Conservation (phyloP, 2,888 invertebrate species). For the Megamerina dolium region DNA sequence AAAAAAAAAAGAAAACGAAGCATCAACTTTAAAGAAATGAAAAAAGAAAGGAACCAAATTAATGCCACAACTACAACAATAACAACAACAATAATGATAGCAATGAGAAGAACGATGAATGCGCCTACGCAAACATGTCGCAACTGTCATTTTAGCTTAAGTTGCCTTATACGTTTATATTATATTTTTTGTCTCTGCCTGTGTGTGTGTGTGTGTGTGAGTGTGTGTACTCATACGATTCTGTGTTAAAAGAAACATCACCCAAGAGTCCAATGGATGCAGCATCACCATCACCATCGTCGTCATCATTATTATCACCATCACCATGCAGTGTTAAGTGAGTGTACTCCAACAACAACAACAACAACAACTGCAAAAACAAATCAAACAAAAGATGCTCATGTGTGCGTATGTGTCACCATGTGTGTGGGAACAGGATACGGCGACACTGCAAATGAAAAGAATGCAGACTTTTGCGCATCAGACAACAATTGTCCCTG, state of each 20-base stretch:
- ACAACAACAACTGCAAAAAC: constrained; percentile 6
- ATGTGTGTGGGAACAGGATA: constrained; percentile 24
- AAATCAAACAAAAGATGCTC: constrained; percentile 1
- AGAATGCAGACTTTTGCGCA: too few relatives aligned
- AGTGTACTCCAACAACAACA: constrained; percentile 2
- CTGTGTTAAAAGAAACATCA: too few relatives aligned
- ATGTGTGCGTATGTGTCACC: background rate
- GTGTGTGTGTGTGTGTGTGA: too few relatives aligned
- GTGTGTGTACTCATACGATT: too few relatives aligned
- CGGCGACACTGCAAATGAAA: too few relatives aligned
- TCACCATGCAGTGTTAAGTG: too few relatives aligned
- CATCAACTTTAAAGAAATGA: constrained; percentile 4
- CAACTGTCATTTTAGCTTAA: constrained; percentile 47
- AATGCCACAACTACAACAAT: background rate
- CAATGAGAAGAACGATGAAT: constrained; percentile 18
- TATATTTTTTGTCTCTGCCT: constrained; percentile 24
- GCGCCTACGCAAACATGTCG: constrained; percentile 45
- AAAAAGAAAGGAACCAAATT: background rate
- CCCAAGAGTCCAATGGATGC: too few relatives aligned
- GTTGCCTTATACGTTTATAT: constrained; percentile 47
- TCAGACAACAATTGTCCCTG: too few relatives aligned
- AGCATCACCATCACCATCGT: background rate
- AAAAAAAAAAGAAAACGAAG: constrained; percentile 6
- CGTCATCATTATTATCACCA: too few relatives aligned
- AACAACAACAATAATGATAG: too few relatives aligned